phyloP scores from a whole-genome alignment of 1,140 invertebrate genomes.

The Penaeus chinensis region DNA sequence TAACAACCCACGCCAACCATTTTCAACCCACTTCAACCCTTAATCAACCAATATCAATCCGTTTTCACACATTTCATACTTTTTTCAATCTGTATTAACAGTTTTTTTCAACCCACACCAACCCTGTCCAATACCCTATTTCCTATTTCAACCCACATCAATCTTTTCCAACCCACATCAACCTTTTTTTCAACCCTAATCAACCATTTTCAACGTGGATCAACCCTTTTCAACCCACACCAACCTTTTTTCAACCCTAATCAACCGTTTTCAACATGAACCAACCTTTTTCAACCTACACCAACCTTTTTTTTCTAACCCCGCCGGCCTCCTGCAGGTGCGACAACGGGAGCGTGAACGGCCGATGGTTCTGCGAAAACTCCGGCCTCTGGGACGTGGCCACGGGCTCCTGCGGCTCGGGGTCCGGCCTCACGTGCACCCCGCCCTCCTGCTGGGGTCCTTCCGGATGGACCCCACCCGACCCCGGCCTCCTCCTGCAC shows the following conservation, averaged over 20 bases:
- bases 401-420: slow-evolving; percentile 58
- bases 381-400: slow-evolving; percentile 56
- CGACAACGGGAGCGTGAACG: slow-evolving; percentile 39
- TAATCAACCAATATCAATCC: no score
- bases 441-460: slow-evolving; percentile 60
- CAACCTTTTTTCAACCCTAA: neutral
- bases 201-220: no score
- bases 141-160: no score
- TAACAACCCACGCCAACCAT: no score
- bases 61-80: no score
- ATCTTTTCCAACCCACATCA: no score
- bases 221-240: neutral
- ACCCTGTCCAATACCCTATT: no score
- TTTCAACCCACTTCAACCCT: no score
- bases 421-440: slow-evolving; percentile 45
- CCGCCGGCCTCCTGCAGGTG: slow-evolving; percentile 32
- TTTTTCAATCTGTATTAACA: no score
- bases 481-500: slow-evolving; percentile 58
- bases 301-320: neutral
- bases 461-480: slow-evolving; percentile 59
- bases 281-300: neutral
- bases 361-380: slow-evolving; percentile 43
- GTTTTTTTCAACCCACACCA: no score
- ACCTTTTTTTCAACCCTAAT: neutral
- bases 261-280: no score